A percentile compares a stretch with the other conserved stretches of the same genome.
Evolutionary conservation across 2,888 invertebrate genomes (phyloP).

Genomic region (Limulus polyphemus): DNA sequence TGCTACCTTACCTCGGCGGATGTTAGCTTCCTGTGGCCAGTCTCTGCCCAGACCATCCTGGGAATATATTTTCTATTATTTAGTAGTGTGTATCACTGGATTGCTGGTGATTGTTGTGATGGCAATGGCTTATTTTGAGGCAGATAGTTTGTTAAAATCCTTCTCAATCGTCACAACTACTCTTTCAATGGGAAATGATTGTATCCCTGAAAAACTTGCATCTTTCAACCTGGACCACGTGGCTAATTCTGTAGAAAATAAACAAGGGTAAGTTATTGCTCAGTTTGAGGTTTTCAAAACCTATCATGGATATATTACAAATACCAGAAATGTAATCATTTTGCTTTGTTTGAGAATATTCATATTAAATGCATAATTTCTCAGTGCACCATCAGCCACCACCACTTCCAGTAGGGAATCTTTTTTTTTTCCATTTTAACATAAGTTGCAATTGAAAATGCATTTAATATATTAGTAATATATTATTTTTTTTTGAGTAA

Average conservation of each 20-base stretch:
- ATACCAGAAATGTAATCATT: too few species aligned
- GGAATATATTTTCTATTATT: slow-evolving; percentile 58
- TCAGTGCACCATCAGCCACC: too few species aligned
- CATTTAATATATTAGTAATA: too few species aligned
- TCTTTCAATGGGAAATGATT: slow-evolving; percentile 4
- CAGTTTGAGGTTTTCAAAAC: too few species aligned
- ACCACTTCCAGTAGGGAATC: too few species aligned
- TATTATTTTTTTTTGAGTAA: too few species aligned
- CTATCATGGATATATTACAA: too few species aligned
- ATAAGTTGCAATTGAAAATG: too few species aligned
- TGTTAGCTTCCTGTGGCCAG: slow-evolving; percentile 54
- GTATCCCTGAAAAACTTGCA: background rate
- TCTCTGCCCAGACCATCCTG: slow-evolving; percentile 59
- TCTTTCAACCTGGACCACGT: too few species aligned
- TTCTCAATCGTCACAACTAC: slow-evolving; percentile 16
- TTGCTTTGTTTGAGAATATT: too few species aligned
- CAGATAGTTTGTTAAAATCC: slow-evolving; percentile 12
- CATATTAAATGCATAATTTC: too few species aligned
- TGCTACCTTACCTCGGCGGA: slow-evolving; percentile 51
- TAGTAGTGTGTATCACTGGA: slow-evolving; percentile 46
- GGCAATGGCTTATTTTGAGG: slow-evolving; percentile 55
- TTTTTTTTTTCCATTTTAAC: too few species aligned
- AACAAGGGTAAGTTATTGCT: slow-evolving; percentile 21
- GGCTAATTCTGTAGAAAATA: slow-evolving; percentile 8
- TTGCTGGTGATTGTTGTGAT: slow-evolving; percentile 52